These are phyloP conservation scores for Miniopterus natalensis DNA, from an alignment of 2,113 vertebrate genomes.

Conservation along the genomic window DNA sequence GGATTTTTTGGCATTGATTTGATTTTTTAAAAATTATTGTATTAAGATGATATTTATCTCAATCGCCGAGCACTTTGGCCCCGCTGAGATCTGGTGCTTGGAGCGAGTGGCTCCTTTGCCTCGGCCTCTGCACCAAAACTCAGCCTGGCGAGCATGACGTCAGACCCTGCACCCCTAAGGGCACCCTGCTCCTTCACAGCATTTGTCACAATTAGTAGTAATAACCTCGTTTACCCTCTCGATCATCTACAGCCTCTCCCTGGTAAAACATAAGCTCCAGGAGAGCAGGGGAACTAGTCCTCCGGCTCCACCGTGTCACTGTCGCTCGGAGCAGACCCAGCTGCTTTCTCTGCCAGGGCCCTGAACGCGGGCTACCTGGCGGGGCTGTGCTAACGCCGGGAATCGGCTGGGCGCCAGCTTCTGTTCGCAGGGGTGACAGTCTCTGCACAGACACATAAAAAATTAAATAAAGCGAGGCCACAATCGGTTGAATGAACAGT, in stretches of 20 bases:
- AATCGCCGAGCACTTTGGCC: not conserved
- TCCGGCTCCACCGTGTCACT: rapidly evolving
- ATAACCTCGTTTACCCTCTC: not conserved
- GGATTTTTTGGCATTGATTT: not conserved
- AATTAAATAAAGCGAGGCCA: not conserved
- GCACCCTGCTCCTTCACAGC: not conserved
- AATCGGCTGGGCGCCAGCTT: not conserved
- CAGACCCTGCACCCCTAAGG: not conserved
- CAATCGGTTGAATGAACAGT: not conserved
- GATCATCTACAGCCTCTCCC: not conserved
- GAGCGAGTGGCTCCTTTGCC: not conserved
- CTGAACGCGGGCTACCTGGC: not conserved
- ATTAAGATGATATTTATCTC: not conserved
- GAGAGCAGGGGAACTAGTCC: not conserved
- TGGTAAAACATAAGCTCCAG: not conserved
- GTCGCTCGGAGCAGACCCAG: rapidly evolving
- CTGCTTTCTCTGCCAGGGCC: not conserved
- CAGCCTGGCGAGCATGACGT: not conserved
- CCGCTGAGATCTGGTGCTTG: not conserved
- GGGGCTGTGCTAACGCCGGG: no score
- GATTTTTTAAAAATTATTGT: not conserved
- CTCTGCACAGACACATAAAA: not conserved
- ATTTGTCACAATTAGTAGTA: not conserved
- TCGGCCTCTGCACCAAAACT: not conserved
- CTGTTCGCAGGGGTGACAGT: not conserved